Conservation (phyloP, 2,113 vertebrate genomes). For the Ursus arctos region DNA sequence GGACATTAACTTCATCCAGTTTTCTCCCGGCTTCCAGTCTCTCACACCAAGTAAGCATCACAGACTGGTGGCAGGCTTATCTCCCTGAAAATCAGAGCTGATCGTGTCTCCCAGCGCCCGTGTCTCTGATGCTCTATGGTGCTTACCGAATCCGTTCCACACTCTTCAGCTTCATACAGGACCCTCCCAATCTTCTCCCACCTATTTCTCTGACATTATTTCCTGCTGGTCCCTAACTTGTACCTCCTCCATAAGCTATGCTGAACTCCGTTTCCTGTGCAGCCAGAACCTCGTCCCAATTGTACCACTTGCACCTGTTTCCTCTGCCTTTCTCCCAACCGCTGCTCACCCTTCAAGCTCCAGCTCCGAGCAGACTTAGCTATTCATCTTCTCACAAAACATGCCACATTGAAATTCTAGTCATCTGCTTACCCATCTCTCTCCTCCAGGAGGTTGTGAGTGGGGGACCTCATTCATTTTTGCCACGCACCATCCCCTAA, state of each 20-base stretch:
- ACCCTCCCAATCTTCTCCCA: neutral
- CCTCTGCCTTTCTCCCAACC: neutral
- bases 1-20: neutral
- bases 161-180: neutral
- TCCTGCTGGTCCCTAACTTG: neutral
- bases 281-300: neutral
- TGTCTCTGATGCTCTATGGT: neutral
- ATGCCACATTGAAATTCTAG: neutral
- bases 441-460: neutral
- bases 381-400: slow-evolving; percentile 18
- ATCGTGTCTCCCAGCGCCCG: neutral
- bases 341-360: neutral
- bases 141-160: neutral
- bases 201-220: neutral
- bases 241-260: neutral
- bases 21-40: neutral
- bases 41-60: neutral
- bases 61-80: neutral
- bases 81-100: neutral
- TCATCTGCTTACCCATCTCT: neutral
- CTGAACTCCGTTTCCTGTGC: neutral
- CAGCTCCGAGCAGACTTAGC: neutral
- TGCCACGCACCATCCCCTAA: neutral
- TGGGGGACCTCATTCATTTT: neutral
- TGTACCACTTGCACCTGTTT: neutral